Base-by-base conservation (phyloP, 2,113 vertebrate genomes). In the Cochlearius cochlearius region DNA sequence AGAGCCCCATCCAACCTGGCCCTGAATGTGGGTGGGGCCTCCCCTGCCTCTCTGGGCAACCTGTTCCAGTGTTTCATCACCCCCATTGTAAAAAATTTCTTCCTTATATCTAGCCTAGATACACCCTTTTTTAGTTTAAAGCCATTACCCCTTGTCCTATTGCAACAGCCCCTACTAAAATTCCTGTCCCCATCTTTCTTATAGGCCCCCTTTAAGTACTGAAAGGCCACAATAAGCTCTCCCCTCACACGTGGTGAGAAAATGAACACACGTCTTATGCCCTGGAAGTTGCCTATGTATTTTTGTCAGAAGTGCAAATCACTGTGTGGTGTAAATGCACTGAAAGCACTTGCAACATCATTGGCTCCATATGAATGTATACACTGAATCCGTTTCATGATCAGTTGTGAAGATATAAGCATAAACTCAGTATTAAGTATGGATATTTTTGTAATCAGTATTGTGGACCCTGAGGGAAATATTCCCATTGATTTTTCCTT, bases 401-500 rank as follows among this genome's bases (percentile, higher is more conserved):
- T 34, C 43, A 50, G 9, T 45, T 92, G 32, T 10, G 9, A 91
- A 82, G 69, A 88, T 52, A 38, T 7, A 89, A 97, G 39, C 84
- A 91, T 88, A 96, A 96, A 85, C 55, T 85, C 83, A 47, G 50
- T 59, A 95, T 91, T 95, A 92, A 92, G 25, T 58, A 74, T 83
- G 89, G 89, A 84, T 92, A 82, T 85, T 96, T 97, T 90, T 86
- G 80, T 81, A 93, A 91, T 93, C 77, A 68, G 23, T 92, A 64
- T 55, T 58, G 67, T 71, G 50, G 34, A 76, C 50, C 79, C 86
- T 86, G 71, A 82, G 92, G 90, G 78, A 97, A 97, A 93, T 83
- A 86, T 64, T 94, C 41, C 36, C 53, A 92, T 52, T 94, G 94
- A 96, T 89, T 98, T 96, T 97, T 84, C 76, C n/a, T 96, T 92